Percentiles rank a stretch among this genome's conserved stretches.
These are phyloP conservation scores for Xestia ashworthii DNA, from an alignment of 2,888 invertebrate species.

Conservation along the genomic window DNA sequence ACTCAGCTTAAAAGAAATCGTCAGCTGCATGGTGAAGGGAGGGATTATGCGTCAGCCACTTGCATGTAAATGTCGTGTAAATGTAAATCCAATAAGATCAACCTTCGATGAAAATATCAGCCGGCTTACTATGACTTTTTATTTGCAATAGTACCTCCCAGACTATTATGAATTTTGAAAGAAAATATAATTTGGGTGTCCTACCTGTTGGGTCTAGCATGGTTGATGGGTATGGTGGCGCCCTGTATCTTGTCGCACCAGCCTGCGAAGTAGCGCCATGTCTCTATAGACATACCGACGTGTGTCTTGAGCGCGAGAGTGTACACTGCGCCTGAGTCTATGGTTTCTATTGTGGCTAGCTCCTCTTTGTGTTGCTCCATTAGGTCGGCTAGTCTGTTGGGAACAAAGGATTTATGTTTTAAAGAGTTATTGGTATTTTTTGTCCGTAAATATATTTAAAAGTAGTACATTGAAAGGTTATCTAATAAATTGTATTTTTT, in stretches of 20 bases:
- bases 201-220: slow-evolving; percentile 95
- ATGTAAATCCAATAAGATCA: no score
- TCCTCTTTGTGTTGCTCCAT: slow-evolving; percentile 99
- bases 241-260: slow-evolving; percentile 99
- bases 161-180: no score
- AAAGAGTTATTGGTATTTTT: background rate
- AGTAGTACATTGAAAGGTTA: background rate
- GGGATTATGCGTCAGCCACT: no score
- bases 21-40: no score
- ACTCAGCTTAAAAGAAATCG: no score
- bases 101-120: no score
- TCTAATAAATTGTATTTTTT: background rate
- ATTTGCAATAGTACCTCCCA: no score
- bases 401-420: background rate
- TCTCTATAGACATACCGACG: slow-evolving; percentile 99
- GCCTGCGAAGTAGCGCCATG: slow-evolving; percentile 98
- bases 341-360: slow-evolving; percentile 97
- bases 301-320: slow-evolving; percentile 99
- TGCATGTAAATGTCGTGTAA: no score
- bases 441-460: no score
- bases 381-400: slow-evolving; percentile 95
- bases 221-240: slow-evolving; percentile 96
- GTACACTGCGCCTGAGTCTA: slow-evolving; percentile 99
- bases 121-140: no score
- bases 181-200: no score